Conservation (phyloP, 1,140 invertebrate genomes). For the Zaprionus inermis region DNA sequence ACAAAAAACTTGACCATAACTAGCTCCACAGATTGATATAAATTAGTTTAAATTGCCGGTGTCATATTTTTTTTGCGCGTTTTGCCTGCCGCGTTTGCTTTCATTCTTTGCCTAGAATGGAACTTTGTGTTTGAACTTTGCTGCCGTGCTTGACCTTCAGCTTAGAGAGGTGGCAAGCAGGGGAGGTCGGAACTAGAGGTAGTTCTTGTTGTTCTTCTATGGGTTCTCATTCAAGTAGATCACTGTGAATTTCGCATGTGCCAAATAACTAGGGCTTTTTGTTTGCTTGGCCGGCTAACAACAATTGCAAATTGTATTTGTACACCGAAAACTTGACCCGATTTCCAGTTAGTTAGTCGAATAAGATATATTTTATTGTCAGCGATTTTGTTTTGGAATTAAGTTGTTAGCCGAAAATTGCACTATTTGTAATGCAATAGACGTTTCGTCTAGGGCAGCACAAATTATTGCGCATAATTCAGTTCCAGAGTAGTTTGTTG, state of each 20-base stretch:
- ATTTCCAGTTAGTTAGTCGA: slow-evolving; percentile 53
- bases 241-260: slow-evolving; percentile 80
- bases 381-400: slow-evolving; percentile 58
- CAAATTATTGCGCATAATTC: slow-evolving; percentile 46
- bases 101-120: slow-evolving; percentile 63
- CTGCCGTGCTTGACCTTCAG: slow-evolving; percentile 70
- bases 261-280: slow-evolving; percentile 69
- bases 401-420: slow-evolving; percentile 74
- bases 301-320: slow-evolving; percentile 46
- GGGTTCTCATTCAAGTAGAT: slow-evolving; percentile 61
- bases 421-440: slow-evolving; percentile 43
- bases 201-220: slow-evolving; percentile 29
- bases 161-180: not conserved
- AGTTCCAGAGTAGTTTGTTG: slow-evolving; percentile 32
- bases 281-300: slow-evolving; percentile 32
- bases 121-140: slow-evolving; percentile 46
- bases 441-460: slow-evolving; percentile 38
- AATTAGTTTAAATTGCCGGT: slow-evolving; percentile 48
- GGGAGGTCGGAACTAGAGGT: slow-evolving; percentile 4
- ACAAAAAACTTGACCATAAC: slow-evolving; percentile 27
- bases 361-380: slow-evolving; percentile 59
- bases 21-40: slow-evolving; percentile 28
- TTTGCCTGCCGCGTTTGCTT: slow-evolving; percentile 55
- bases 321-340: slow-evolving; percentile 59
- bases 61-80: slow-evolving; percentile 53